Base-by-base conservation (phyloP, 2,888 invertebrate species). In the Apotomis turbidana region DNA sequence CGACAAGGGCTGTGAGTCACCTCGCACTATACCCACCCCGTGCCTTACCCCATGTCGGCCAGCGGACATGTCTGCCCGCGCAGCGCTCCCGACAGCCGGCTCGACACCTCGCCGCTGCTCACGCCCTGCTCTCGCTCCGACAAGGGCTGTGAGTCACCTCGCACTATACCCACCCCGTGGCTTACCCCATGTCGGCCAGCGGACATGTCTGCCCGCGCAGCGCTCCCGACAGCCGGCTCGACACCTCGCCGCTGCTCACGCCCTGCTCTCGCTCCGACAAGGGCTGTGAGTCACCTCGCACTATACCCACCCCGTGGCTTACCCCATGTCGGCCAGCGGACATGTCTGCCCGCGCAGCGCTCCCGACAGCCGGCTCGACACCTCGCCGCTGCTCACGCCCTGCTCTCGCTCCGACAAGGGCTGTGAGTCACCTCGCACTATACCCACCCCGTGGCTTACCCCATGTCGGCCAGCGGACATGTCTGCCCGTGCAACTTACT, bases 291-390 rank as follows among this genome's bases (percentile, higher is more conserved):
- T 66, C 13, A 8, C 8, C 5, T 9, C 4, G 27, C 8, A 10
- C 15, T 13, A 9, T 54, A 54, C 8, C 27, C 27, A 92, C 78
- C 27, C 27, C 27, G 27, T 85, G 86, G 4, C 41, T 41, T 41
- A 41, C 41, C 3, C 41, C 2, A 93, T 93, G 13, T 92, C 91
- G 93, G 89, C 85, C 80, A 93, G 91, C 76, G 86, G 78, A 69
- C 82, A 90, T 74, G 91, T 91, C 82, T 85, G 85, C 71, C 87
- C 89, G 0, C 88, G 85, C 70, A 91, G 91, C 75, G 91, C 90
- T 1, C 90, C 90, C 0, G 84, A 79, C 10, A 83, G 79, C 60
- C 76, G 80, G 27, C 51, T 80, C 1, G 93, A 93, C 67, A 79
- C 79, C 64, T 85, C 90, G 0, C 90, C 91, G 2, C 79, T 93